Base-by-base conservation (phyloP, 92 coral and sea anemone genomes). In the Epizoanthus illoricatus region DNA sequence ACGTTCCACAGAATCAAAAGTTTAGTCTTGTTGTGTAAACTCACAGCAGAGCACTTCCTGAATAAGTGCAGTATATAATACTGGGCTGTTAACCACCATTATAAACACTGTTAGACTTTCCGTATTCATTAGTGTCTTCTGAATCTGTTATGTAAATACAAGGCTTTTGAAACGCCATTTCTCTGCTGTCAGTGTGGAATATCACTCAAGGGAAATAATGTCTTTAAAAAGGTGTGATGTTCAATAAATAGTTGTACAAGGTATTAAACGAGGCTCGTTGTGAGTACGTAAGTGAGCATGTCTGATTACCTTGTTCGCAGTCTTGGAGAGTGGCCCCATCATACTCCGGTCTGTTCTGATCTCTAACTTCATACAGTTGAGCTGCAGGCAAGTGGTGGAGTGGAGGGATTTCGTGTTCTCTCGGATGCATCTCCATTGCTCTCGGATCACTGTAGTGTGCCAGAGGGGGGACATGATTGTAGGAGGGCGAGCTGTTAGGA, bases 301-400 rank as follows among this genome's bases (percentile, higher is more conserved):
- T 47, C 52, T 28, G 47, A 76, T 80, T 86, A 93, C 94, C 97
- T 90, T 93, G 97, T 83, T 91, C 97, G 70, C 94, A 88, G 87
- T 86, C 90, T 79, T 84, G 80, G 65, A 84, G 85, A 43, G 75
- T 45, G 12, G 91, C 60, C 54, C 87, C 76, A 15, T 93, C 92
- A 70, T 80, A 73, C 18, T 75, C 81, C 64, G 82, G 86, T 20
- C 79, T 69, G 20, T 74, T 57, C 49, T 76, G 92, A 59, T 85
- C 84, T 45, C 86, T 63, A 33, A 54, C 84, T 24, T 93, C 97
- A 57, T 62, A 92, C 73, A 55, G 78, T 62, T 80, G 85, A 13
- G 88, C 81, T 8, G 90, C 93, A 6, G 97, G 97, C 54, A 93
- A 86, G 67, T 93, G 97, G 65, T 93, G 97, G 21, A 93, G 81